Base-by-base conservation (phyloP, 2,888 invertebrate genomes). In the Latrodectus elegans region DNA sequence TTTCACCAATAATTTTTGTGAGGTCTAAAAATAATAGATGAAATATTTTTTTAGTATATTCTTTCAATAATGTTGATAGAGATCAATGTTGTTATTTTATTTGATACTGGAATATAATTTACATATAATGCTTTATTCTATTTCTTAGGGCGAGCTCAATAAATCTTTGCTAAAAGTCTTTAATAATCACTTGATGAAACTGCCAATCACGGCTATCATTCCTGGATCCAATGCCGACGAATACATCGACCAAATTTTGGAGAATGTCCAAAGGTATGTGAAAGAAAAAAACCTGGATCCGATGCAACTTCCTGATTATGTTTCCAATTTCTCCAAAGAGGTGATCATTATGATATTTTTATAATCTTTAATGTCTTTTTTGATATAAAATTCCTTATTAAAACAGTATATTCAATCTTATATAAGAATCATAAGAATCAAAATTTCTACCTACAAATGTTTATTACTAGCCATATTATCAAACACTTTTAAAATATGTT, bases 231-330 rank as follows among this genome's bases (percentile, higher is more conserved):
- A 72, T 4, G 84, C 89, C 38, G 76, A 89, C 22, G 89, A 89
- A n/a, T 89, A 89, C 78, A 67, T 89, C 26, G 89, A 89, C 38
- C 87, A 89, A n/a, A 87, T 89, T 4, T 64, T 89, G 12, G n/a
- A 22, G 26, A 89, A 89, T 17, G 89, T 89, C 0, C 75, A 78
- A 14, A 60, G 52, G 1, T 83, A 82, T 75, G 71, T 89, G 10
- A 72, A 64, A 17, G 70, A 89, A 1, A 70, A 88, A 10, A 65
- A 73, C 3, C 15, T 84, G 68, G 89, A 89, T 14, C 89, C 89
- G 15, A 88, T 88, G 88, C 22, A 73, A 8, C 51, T 89, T 4
- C 89, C 89, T 4, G 89, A 89, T 52, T 89, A 77, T 51, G 11
- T 53, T 0, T 77, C 76, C 38, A 87, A 88, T 17, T 89, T 89